Percentiles rank a stretch among this genome's conserved stretches.
phyloP scores from a whole-genome alignment of 2,113 vertebrate genomes.

The Bujurquina vittata region DNA sequence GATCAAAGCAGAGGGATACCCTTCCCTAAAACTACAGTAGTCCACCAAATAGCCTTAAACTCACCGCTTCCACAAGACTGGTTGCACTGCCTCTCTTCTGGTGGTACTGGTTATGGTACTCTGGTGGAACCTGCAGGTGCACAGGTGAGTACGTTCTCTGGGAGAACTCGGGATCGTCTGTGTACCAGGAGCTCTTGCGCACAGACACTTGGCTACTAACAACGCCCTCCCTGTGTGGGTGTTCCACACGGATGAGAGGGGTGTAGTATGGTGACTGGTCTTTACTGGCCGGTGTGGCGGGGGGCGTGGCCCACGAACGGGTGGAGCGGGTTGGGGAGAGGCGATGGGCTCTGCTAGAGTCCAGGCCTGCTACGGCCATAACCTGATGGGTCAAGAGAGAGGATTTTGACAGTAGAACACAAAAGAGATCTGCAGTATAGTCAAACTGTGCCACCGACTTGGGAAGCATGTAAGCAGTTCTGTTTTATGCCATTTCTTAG shows the following conservation, averaged over 20 bases:
- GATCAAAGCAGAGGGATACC: background rate
- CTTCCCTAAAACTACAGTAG: background rate
- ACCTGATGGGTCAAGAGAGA: conserved; percentile 80
- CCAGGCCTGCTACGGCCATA: conserved; percentile 97
- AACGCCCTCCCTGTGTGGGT: conserved; percentile 85
- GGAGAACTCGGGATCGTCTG: conserved; percentile 90
- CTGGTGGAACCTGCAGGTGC: conserved; percentile 91
- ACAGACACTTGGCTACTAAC: conserved; percentile 88
- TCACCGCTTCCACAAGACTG: conserved; percentile 96
- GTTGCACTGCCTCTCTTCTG: conserved; percentile 96
- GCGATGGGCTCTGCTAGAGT: conserved; percentile 93
- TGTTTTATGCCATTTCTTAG: background rate
- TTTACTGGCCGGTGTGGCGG: conserved; percentile 89
- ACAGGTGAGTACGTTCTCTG: conserved; percentile 91
- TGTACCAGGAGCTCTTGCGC: conserved; percentile 97
- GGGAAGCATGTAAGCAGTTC: background rate
- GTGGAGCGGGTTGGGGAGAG: conserved; percentile 94
- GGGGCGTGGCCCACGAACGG: conserved; percentile 95
- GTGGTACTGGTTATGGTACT: conserved; percentile 91
- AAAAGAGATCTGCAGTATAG: background rate
- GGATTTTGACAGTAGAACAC: background rate
- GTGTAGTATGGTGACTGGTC: conserved; percentile 91
- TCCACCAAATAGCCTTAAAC: conserved; percentile 55
- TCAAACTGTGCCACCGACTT: background rate
- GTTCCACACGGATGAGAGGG: conserved; percentile 95